A percentile compares a stretch with the other conserved stretches of the same genome.
phyloP scores from a whole-genome alignment of 2,113 vertebrate species.

The Ceyx margarethae region DNA sequence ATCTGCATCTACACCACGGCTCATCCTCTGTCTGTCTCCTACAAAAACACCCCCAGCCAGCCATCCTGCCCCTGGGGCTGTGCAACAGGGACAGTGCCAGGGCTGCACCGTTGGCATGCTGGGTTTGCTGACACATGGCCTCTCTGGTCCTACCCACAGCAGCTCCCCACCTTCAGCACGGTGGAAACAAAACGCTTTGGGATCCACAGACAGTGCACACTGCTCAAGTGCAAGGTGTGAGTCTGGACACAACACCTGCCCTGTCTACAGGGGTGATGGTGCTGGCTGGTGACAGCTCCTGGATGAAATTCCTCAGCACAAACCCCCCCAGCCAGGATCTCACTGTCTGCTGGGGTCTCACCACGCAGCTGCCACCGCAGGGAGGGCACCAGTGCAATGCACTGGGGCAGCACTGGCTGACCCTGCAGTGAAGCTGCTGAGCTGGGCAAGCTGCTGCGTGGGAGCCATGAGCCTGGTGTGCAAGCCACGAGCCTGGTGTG shows the following conservation, averaged over 20 bases:
- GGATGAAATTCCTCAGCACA: neutral
- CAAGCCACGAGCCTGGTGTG: neutral
- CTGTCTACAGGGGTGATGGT: accelerated
- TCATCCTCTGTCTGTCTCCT: neutral
- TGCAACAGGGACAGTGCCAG: neutral
- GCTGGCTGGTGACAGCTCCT: neutral
- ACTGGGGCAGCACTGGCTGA: neutral
- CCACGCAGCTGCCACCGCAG: too few relatives aligned
- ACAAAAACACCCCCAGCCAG: neutral
- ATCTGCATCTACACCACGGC: neutral
- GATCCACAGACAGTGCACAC: neutral
- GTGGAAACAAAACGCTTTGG: neutral
- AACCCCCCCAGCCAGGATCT: neutral
- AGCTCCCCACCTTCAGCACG: neutral
- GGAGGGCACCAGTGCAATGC: neutral
- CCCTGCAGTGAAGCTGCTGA: neutral
- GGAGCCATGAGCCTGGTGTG: neutral
- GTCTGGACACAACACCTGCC: neutral
- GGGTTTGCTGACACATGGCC: too few relatives aligned
- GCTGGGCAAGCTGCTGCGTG: neutral
- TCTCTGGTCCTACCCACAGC: accelerated
- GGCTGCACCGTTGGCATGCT: accelerated
- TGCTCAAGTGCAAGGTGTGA: too few relatives aligned
- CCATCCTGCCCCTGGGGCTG: neutral
- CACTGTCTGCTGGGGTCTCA: neutral